Evolutionary conservation across 2,113 vertebrate genomes (phyloP), one percentile per base, ranked within the genome.

Genomic region (Apeltes quadracus): DNA sequence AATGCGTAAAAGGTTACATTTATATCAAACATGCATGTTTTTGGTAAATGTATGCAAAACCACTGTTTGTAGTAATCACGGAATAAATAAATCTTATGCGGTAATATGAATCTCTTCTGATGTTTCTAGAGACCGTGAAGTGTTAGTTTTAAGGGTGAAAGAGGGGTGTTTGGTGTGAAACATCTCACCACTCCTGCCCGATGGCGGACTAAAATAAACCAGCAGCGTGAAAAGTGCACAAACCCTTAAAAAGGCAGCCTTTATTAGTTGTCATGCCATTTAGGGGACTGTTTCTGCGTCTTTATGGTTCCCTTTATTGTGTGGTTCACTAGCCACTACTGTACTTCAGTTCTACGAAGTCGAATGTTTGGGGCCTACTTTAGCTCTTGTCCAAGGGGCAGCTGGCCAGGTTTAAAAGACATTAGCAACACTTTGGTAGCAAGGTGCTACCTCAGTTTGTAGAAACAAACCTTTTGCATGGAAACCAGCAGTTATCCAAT

Each of bases 201-300:
- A 55, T 1, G 3, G 55, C 41, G 54, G 75, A 74, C 48, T 59
- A 38, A 76, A 82, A 65, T 72, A 82, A 67, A 38, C 32, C 12
- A 27, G 15, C 59, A 15, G 16, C 34, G n/a, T 0, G 23, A 55
- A 16, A 39, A 10, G 3, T 10, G 38, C 38, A 39, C 38, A n/a
- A n/a, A 39, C 38, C 12, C 5, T 29, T 39, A 39, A 39, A 13
- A 12, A 39, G 38, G 38, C 12, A 39, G 38, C 12, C 12, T 39
- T 13, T 39, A 39, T 13, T 39, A 39, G 9, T 12, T 12, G 7
- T 39, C 8, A 39, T 39, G 36, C 7, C 36, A 38, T 8, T n/a
- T 29, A 39, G 13, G 12, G 10, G 38, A 12, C 38, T 39, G 3
- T 39, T 29, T 39, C 38, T 15, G 13, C 3, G 4, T 5, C 13